Evolutionary conservation across 2,113 vertebrate species (phyloP), one percentile per base, ranked within the genome.

Genomic region (Proteles cristata): DNA sequence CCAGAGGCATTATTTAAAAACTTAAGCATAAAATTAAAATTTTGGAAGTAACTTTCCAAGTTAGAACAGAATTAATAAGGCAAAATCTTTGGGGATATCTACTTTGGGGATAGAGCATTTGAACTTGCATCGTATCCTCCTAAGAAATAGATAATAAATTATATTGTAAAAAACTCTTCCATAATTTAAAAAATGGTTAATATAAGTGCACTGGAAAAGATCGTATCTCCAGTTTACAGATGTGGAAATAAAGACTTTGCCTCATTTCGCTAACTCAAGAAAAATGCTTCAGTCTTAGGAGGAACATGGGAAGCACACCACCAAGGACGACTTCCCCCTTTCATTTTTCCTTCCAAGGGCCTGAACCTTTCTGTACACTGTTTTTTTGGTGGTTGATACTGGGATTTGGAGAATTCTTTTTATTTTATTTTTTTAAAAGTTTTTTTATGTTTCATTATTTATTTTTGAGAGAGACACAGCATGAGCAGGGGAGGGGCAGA

Each of bases 41-140:
- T 53, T 90, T 91, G 21, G 45, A 96, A 91, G 82, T 33, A 79
- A 83, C 26, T 25, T 66, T 74, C 53, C 23, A 92, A 92, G 73
- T 71, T 23, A 66, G 48, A 79, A 53, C 2, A 96, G 16, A 58
- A 90, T 43, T 82, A 89, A 45, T 73, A 26, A 43, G 25, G 58
- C n/a, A 35, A 68, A 88, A 33, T 85, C 39, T 39, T 39, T 39
- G 39, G 39, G 39, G 39, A 39, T 39, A 39, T 39, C 73, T 87
- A 65, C 53, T 45, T 80, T 69, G 55, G 35, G 4, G 25, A 48
- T 12, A 89, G 69, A 88, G 0, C 77, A 23, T 7, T 58, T 58
- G 33, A 88, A 88, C 74, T 80, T 31, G 68, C 83, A 68, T 7
- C 69, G 14, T 45, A 65, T 1, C 8, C 58, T 23, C 58, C 58